These are phyloP conservation scores for Epinotia ramella DNA, from an alignment of 2,888 invertebrate species.

Conservation along the genomic window DNA sequence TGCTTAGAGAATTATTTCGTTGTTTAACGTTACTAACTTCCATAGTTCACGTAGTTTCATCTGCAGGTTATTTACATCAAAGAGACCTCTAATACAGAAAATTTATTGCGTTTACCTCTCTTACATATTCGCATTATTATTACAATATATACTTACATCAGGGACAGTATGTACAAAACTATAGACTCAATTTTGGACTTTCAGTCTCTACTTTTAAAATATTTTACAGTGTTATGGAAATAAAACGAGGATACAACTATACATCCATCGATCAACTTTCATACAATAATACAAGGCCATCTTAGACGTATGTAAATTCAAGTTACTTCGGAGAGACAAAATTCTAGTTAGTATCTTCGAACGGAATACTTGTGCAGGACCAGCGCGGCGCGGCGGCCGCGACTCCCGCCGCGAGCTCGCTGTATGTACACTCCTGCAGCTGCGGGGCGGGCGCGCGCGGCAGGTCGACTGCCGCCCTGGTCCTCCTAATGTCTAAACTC, in stretches of 20 bases:
- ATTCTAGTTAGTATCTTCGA: conserved; percentile 54
- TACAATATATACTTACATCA: conserved; percentile 82
- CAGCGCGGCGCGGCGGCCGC: conserved; percentile 28
- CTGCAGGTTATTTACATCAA: conserved; percentile 74
- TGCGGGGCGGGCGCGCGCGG: not conserved
- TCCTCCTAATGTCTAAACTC: conserved; percentile 49
- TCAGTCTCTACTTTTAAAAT: conserved; percentile 82
- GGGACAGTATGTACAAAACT: conserved; percentile 82
- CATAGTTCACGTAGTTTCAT: conserved; percentile 57
- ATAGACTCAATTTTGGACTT: conserved; percentile 85
- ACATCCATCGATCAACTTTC: conserved; percentile 60
- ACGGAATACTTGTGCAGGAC: conserved; percentile 45
- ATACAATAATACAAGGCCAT: conserved; percentile 79
- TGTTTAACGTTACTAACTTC: conserved; percentile 60
- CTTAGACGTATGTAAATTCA: conserved; percentile 61
- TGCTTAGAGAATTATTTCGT: conserved; percentile 55
- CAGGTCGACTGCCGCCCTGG: conserved; percentile 22
- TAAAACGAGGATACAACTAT: conserved; percentile 66
- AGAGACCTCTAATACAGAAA: conserved; percentile 79
- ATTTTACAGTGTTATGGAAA: conserved; percentile 70
- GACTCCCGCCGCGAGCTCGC: not conserved
- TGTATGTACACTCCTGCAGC: not conserved
- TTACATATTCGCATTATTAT: conserved; percentile 78
- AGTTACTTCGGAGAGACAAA: conserved; percentile 56
- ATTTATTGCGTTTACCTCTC: conserved; percentile 80